Conservation (phyloP, 2,888 invertebrate genomes). For the Biston betularia region DNA sequence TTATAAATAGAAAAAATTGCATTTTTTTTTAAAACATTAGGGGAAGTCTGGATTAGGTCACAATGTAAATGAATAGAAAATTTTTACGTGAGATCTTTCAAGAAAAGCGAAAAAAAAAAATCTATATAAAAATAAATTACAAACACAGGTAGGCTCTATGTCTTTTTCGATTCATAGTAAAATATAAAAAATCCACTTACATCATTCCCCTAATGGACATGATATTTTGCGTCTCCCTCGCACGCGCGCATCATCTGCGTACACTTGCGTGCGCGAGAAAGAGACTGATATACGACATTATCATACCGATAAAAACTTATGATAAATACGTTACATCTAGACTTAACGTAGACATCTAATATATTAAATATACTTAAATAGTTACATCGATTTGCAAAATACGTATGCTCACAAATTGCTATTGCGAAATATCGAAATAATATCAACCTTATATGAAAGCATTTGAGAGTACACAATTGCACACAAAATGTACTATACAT, state of each 20-base stretch:
- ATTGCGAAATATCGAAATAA: conserved; percentile 50
- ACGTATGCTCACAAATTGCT: conserved; percentile 59
- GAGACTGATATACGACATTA: conserved; percentile 72
- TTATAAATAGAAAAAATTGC: conserved; percentile 74
- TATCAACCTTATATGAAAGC: conserved; percentile 27
- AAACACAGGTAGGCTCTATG: conserved; percentile 76
- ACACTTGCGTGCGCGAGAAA: conserved; percentile 52
- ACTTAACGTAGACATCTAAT: conserved; percentile 82
- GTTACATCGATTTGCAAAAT: conserved; percentile 68
- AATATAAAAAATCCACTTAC: conserved; percentile 83
- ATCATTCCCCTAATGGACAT: conserved; percentile 83
- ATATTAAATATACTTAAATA: conserved; percentile 83
- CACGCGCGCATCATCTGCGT: conserved; percentile 51
- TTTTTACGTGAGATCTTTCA: conserved; percentile 65
- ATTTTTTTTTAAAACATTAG: conserved; percentile 66
- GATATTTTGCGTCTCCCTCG: conserved; percentile 60
- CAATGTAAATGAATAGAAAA: conserved; percentile 46
- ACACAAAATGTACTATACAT: conserved; percentile 21
- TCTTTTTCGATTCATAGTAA: conserved; percentile 83
- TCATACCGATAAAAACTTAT: conserved; percentile 83
- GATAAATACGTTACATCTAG: conserved; percentile 72
- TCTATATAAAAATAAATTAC: conserved; percentile 67
- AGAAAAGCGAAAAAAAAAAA: conserved; percentile 65
- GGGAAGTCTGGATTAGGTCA: conserved; percentile 55
- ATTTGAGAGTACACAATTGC: conserved; percentile 23